These are phyloP conservation scores for Proterorhinus semilunaris DNA, from an alignment of 2,113 vertebrate species.

Conservation along the genomic window DNA sequence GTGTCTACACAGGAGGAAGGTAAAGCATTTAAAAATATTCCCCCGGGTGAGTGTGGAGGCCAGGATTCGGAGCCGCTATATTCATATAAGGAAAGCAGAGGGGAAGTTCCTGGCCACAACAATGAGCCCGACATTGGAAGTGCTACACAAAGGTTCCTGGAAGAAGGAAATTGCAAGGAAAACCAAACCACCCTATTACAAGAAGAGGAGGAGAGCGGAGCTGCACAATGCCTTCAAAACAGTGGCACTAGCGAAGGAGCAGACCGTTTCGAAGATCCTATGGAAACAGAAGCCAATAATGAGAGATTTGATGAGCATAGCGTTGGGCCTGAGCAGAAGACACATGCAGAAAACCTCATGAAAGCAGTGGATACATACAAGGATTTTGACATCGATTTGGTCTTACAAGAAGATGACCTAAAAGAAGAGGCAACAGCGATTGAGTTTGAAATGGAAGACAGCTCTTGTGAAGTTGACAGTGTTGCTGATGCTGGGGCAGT, in stretches of 20 bases:
- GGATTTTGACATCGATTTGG: background rate
- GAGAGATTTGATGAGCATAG: slow-evolving; percentile 1
- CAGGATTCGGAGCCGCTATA: slow-evolving; percentile 24
- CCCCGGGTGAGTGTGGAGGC: slow-evolving; percentile 25
- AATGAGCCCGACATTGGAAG: slow-evolving; percentile 51
- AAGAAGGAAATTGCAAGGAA: slow-evolving; percentile 42
- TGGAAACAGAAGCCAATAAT: slow-evolving; percentile 10
- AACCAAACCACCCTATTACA: slow-evolving; percentile 40
- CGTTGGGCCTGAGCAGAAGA: background rate
- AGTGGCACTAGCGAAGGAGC: background rate
- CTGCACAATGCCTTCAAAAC: slow-evolving; percentile 38
- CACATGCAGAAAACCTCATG: slow-evolving; percentile 15
- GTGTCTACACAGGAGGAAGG: slow-evolving; percentile 46
- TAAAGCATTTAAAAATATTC: slow-evolving; percentile 24
- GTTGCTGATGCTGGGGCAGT: background rate
- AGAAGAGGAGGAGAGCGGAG: slow-evolving; percentile 55
- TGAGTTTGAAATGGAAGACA: slow-evolving; percentile 10
- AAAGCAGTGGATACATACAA: slow-evolving; percentile 10
- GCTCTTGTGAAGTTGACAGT: background rate
- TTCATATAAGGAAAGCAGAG: slow-evolving; percentile 47
- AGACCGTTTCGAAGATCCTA: slow-evolving; percentile 21
- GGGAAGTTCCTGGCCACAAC: slow-evolving; percentile 59
- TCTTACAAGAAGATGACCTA: slow-evolving; percentile 11
- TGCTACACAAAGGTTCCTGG: slow-evolving; percentile 55
- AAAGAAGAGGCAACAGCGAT: slow-evolving; percentile 13